phyloP scores from a whole-genome alignment of 2,113 vertebrate genomes.

The Corythornis madagascariensis region DNA sequence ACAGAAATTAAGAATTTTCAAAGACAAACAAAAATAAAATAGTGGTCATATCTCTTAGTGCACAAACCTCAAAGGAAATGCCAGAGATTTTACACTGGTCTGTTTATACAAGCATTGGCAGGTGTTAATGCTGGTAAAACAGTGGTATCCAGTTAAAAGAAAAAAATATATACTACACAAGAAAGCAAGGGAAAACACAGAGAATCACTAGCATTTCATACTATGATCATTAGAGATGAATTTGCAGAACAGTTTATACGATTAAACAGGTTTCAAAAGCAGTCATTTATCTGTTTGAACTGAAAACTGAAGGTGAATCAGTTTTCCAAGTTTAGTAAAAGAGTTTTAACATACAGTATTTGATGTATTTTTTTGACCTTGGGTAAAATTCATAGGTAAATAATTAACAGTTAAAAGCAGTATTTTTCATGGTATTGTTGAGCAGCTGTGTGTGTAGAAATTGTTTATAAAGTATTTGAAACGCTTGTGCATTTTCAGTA shows the following conservation, averaged over 20 bases:
- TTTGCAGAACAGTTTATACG: not conserved
- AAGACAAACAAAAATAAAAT: not conserved
- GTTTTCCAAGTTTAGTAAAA: not conserved
- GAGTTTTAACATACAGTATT: not conserved
- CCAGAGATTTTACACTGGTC: not conserved
- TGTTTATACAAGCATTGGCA: not conserved
- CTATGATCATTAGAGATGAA: not conserved
- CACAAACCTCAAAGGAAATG: not conserved
- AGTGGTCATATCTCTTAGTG: accelerated
- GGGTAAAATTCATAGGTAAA: not conserved
- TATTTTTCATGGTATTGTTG: not conserved
- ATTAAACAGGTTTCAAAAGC: not conserved
- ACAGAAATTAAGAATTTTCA: accelerated
- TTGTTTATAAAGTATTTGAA: not conserved
- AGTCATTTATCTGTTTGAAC: not conserved
- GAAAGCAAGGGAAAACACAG: not conserved
- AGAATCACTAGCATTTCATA: not conserved
- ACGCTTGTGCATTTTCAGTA: not conserved
- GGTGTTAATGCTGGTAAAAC: not conserved
- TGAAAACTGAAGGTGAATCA: not conserved
- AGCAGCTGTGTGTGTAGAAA: not conserved
- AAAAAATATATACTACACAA: not conserved
- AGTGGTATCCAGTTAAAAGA: not conserved
- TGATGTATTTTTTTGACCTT: not conserved
- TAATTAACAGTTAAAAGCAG: not conserved